Conservation (phyloP, 1,140 invertebrate species). For the Drosophila gunungcola region DNA sequence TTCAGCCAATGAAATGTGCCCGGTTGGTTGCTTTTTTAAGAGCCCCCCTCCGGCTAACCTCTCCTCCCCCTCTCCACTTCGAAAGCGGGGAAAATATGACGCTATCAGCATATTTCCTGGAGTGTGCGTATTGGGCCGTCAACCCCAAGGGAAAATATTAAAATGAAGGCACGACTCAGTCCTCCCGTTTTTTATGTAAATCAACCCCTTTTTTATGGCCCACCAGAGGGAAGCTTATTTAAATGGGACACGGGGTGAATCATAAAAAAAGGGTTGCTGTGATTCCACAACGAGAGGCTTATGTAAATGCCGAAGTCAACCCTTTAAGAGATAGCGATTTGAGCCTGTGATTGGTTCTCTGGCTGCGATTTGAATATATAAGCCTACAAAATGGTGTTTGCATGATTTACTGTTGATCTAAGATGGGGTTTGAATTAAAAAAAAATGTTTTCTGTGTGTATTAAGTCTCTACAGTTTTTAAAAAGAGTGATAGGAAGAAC, state of each 20-base stretch:
- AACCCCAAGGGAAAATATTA: conserved; percentile 70
- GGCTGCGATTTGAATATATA: conserved; percentile 51
- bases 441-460: too few relatives aligned
- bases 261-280: conserved; percentile 77
- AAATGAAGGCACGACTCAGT: conserved; percentile 60
- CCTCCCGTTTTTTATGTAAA: conserved; percentile 69
- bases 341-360: conserved; percentile 50
- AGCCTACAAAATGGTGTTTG: conserved; percentile 56
- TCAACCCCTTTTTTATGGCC: conserved; percentile 68
- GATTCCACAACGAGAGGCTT: conserved; percentile 64
- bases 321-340: conserved; percentile 49
- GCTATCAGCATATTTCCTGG: conserved; percentile 55
- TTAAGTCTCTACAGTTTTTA: too few relatives aligned
- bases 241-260: conserved; percentile 49
- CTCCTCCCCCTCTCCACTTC: background rate
- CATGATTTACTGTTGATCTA: too few relatives aligned
- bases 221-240: conserved; percentile 67
- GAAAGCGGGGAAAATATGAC: conserved; percentile 30
- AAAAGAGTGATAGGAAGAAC: too few relatives aligned
- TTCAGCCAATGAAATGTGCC: conserved; percentile 65
- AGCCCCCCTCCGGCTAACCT: conserved; percentile 10
- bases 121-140: conserved; percentile 56
- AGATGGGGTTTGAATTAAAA: too few relatives aligned
- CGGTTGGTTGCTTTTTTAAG: conserved; percentile 65
- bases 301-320: conserved; percentile 72